These are phyloP conservation scores for Xerus rutilus DNA, from an alignment of 2,797 vertebrate genomes.

Conservation along the genomic window DNA sequence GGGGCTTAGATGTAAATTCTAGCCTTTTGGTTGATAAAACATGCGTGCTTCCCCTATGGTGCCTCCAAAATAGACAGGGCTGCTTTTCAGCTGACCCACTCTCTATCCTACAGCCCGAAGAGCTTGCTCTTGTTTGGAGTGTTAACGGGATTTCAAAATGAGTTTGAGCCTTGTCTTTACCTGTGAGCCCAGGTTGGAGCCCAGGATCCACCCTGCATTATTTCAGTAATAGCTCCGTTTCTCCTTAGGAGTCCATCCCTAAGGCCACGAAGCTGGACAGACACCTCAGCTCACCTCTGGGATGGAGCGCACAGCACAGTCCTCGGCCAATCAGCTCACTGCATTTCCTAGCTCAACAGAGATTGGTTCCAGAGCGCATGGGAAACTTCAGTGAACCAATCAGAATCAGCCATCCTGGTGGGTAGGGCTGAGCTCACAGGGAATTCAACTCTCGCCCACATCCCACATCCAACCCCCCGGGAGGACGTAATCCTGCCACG, in stretches of 20 bases:
- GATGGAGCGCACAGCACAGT: rapidly evolving
- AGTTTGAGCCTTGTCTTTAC: too few species aligned
- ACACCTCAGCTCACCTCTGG: background rate
- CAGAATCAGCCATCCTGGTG: background rate
- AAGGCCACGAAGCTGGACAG: background rate
- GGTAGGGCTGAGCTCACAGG: rapidly evolving
- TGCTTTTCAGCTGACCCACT: background rate
- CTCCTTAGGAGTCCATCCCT: background rate
- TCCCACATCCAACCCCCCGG: background rate
- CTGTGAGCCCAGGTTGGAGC: background rate
- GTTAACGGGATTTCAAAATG: background rate
- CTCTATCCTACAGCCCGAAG: background rate
- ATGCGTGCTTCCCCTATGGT: rapidly evolving
- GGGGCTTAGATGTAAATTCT: background rate
- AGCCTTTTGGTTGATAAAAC: background rate
- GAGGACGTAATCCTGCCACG: too few species aligned
- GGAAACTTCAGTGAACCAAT: background rate
- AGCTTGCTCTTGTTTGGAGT: too few species aligned
- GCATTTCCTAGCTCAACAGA: background rate
- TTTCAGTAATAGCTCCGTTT: background rate
- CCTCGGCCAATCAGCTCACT: background rate
- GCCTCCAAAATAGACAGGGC: background rate
- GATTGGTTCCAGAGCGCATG: background rate
- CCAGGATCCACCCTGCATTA: background rate
- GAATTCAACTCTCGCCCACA: background rate